These are phyloP conservation scores for Mareca strepera DNA, from an alignment of 2,797 vertebrate species.

Conservation along the genomic window DNA sequence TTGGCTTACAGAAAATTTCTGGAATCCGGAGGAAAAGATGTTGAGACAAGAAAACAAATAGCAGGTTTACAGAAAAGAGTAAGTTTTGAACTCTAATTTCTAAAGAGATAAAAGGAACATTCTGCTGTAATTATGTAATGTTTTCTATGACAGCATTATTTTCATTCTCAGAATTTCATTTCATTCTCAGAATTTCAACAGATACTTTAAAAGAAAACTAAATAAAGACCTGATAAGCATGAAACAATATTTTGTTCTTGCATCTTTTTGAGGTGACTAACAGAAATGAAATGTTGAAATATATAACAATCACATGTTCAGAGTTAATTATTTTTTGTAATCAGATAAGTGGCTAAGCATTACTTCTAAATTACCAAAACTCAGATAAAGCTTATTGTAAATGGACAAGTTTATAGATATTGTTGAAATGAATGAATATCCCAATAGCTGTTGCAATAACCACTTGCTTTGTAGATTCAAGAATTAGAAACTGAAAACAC, in stretches of 20 bases:
- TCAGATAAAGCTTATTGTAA: not conserved
- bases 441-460: slow-evolving; percentile 34
- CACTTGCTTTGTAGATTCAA: slow-evolving; percentile 88
- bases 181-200: not conserved
- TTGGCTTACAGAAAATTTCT: slow-evolving; percentile 98
- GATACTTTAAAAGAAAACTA: not conserved
- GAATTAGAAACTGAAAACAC: slow-evolving; percentile 96
- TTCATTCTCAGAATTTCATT: not conserved
- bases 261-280: not conserved
- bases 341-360: not conserved
- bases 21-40: slow-evolving; percentile 97
- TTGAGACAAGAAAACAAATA: slow-evolving; percentile 98
- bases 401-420: not conserved
- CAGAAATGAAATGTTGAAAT: not conserved
- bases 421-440: not conserved
- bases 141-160: not conserved
- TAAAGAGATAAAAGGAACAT: not conserved
- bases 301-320: not conserved
- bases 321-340: not conserved
- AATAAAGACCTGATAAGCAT: not conserved
- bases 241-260: not conserved
- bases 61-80: slow-evolving; percentile 95
- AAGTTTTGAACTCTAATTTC: slow-evolving; percentile 54
- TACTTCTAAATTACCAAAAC: not conserved
- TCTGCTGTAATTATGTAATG: not conserved